phyloP scores from a whole-genome alignment of 2,888 invertebrate genomes.

The Trissolcus japonicus region DNA sequence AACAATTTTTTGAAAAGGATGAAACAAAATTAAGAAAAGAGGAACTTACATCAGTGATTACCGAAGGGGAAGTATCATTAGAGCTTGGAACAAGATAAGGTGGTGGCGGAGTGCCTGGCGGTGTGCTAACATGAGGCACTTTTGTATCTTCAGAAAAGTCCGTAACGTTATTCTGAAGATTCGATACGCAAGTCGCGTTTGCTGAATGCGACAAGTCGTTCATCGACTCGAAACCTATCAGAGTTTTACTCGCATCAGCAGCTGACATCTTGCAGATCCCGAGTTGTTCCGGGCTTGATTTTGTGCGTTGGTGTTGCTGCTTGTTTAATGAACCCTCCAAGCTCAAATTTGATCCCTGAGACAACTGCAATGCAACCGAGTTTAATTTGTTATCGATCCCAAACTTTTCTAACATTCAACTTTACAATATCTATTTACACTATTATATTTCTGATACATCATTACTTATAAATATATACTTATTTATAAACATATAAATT shows the following conservation, averaged over 20 bases:
- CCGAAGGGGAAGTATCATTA: conserved; percentile 65
- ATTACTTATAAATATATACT: background rate
- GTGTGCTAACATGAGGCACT: conserved; percentile 78
- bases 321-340: conserved; percentile 73
- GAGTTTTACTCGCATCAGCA: conserved; percentile 76
- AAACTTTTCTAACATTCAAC: background rate
- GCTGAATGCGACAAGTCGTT: conserved; percentile 77
- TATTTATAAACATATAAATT: too few species aligned
- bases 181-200: conserved; percentile 12
- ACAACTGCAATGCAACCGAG: conserved; percentile 62
- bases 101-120: conserved; percentile 92
- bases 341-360: conserved; percentile 71
- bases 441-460: background rate
- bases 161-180: conserved; percentile 21
- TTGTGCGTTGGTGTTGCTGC: conserved; percentile 81
- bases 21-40: too few species aligned
- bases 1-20: too few species aligned
- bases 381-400: background rate
- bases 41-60: conserved; percentile 47
- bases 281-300: conserved; percentile 81
- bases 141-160: conserved; percentile 54
- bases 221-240: conserved; percentile 81
- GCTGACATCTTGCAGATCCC: conserved; percentile 72
- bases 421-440: background rate
- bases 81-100: conserved; percentile 81